Conservation (phyloP, 2,113 vertebrate species). For the Apistogramma diplotaenia region DNA sequence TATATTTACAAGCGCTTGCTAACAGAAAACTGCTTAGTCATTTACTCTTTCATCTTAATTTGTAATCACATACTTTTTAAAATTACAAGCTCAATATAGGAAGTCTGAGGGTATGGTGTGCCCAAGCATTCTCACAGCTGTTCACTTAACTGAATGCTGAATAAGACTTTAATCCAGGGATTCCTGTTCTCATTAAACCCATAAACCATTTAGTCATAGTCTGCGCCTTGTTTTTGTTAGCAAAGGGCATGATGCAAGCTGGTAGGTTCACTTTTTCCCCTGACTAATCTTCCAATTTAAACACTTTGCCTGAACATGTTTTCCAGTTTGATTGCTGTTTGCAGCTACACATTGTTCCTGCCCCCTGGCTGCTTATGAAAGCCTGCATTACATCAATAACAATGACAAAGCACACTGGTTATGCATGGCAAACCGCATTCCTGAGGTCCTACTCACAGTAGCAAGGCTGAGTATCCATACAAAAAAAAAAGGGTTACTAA, state of each 20-base stretch:
- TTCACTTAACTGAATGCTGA: not conserved
- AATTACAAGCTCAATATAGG: not conserved
- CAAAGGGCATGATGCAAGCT: not conserved
- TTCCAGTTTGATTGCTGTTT: not conserved
- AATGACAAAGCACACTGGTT: slow-evolving; percentile 25
- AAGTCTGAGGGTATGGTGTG: not conserved
- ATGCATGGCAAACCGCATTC: slow-evolving; percentile 51
- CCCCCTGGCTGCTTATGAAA: not conserved
- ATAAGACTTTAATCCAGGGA: not conserved
- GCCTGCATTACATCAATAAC: not conserved
- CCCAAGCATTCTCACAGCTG: not conserved
- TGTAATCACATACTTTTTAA: not conserved
- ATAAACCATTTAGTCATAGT: not conserved
- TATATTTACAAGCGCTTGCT: not conserved
- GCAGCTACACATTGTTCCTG: not conserved
- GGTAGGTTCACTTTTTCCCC: not conserved
- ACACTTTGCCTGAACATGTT: not conserved
- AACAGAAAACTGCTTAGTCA: not conserved
- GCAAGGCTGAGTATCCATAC: not conserved
- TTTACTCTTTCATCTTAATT: not conserved
- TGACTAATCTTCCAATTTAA: not conserved
- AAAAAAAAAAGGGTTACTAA: not conserved
- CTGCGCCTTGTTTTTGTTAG: not conserved
- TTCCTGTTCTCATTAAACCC: not conserved
- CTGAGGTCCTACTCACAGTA: not conserved